phyloP scores from a whole-genome alignment of 2,888 invertebrate genomes.

The Tipula confusa region DNA sequence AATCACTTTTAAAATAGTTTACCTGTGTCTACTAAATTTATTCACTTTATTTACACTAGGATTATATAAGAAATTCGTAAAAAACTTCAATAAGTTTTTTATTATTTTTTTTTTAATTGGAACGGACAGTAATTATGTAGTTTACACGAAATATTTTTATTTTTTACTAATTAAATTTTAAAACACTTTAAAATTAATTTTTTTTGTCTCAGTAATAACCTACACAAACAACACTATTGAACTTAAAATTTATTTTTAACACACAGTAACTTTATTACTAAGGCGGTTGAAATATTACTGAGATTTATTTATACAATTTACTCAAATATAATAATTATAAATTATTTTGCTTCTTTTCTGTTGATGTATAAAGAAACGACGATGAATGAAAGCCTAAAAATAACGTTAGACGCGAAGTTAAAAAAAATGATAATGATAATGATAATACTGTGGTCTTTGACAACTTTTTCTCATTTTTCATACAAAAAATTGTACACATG shows the following conservation, averaged over 20 bases:
- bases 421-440: background rate
- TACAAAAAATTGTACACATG: background rate
- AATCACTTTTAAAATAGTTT: background rate
- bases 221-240: background rate
- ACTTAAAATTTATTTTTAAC: background rate
- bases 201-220: background rate
- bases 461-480: background rate
- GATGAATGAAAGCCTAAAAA: conserved; percentile 20
- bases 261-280: background rate
- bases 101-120: too few relatives aligned
- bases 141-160: too few relatives aligned
- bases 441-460: background rate
- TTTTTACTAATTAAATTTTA: too few relatives aligned
- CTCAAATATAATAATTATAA: too few relatives aligned
- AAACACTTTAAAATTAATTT: too few relatives aligned
- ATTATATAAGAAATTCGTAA: background rate
- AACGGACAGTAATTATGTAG: too few relatives aligned
- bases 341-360: background rate
- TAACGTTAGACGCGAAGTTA: background rate
- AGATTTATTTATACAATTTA: background rate
- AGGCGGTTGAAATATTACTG: background rate
- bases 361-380: background rate
- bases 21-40: background rate
- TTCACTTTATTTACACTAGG: background rate
- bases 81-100: background rate